Conservation (phyloP, 2,797 vertebrate genomes). For the Erethizon dorsatum region DNA sequence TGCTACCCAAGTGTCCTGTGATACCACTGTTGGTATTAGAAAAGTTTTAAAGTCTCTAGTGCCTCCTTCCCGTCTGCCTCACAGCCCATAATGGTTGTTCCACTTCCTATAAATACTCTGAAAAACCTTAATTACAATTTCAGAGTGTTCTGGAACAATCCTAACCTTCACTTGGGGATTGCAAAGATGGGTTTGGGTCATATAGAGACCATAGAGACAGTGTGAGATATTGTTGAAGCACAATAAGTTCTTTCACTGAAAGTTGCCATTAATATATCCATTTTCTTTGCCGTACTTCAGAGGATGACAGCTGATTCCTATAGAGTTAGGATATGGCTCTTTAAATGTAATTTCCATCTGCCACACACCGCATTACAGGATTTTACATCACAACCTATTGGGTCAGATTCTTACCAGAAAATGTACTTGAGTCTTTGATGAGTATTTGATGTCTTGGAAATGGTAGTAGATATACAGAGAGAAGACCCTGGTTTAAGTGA, state of each 20-base stretch:
- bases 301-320: neutral
- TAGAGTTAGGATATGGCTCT: slow-evolving; percentile 5
- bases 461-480: neutral
- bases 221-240: neutral
- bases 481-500: slow-evolving; percentile 27
- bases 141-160: neutral
- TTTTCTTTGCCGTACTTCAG: slow-evolving; percentile 38
- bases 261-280: neutral
- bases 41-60: neutral
- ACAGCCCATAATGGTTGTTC: neutral
- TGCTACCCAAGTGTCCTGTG: neutral
- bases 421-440: neutral
- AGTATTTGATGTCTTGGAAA: slow-evolving; percentile 36
- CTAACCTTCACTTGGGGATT: neutral
- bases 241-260: slow-evolving; percentile 10
- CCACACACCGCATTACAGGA: slow-evolving; percentile 3
- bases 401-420: slow-evolving; percentile 52
- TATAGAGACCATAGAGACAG: neutral
- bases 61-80: neutral
- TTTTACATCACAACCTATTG: slow-evolving; percentile 57
- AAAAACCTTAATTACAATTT: slow-evolving; percentile 19
- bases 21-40: neutral
- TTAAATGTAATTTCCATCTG: slow-evolving; percentile 59
- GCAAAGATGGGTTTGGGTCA: neutral
- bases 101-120: neutral